Evolutionary conservation across 2,797 vertebrate genomes (phyloP), one percentile per base, ranked within the genome.

Genomic region (Zenarchopterus dispar): DNA sequence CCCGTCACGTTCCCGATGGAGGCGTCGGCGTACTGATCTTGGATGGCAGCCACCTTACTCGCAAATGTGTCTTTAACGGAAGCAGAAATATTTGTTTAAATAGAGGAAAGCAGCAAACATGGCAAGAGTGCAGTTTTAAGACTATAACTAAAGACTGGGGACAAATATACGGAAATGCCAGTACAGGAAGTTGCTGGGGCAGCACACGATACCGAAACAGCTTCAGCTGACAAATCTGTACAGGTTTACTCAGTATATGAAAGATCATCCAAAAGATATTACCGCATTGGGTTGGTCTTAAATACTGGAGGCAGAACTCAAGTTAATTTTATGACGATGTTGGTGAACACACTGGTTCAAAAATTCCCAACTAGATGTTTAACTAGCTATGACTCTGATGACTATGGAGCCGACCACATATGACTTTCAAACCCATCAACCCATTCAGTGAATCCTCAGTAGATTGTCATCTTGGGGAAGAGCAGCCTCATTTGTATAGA

Each of bases 1-100:
- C 95, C 95, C 0, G 95, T 96, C 88, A 96, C 95, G 11, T 96
- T 96, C 44, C 95, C 95, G 15, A 96, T 95, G 70, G 95, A 96
- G 8, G 95, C 95, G 15, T 96, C 95, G 0, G 95, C 95, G 0
- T 95, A 91, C 62, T 95, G 94, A 87, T 96, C 95, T 90, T 96
- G 95, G 73, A 95, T 95, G 71, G 95, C 95, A 0, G 95, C 95
- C 50, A 95, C 94, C 72, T 95, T 95, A 62, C 95, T 96, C 2
- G 95, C 95, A 78, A 96, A 96, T 5, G 94, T 95, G 71, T 95
- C 95, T 95, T 82, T n/a, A 1, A 44, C 16, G 54, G 5, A 68
- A 42, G 21, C 45, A 47, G 36, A 24, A 16, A 67, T 2, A 31
- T 39, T 21, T 43, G 11, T 51, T 5, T 17, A 51, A 58, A 36